Conservation (phyloP, 2,888 invertebrate genomes). For the Carabus problematicus region DNA sequence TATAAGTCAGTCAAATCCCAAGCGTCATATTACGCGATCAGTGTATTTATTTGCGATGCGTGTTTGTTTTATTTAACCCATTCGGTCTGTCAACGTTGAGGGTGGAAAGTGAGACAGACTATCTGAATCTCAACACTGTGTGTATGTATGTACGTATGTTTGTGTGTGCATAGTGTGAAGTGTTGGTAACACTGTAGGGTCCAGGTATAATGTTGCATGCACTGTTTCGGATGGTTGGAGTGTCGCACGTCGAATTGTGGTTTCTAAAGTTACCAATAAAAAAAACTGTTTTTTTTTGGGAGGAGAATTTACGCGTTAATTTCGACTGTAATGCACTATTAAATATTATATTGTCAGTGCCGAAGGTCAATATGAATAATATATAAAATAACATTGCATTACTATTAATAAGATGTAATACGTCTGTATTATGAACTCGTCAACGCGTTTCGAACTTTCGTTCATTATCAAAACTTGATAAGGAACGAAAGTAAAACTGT, state of each 20-base stretch:
- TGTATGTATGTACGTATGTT: no score
- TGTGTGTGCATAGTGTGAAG: no score
- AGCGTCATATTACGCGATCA: slow-evolving; percentile 36
- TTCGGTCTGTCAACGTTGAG: slow-evolving; percentile 6
- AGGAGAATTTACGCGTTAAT: neutral
- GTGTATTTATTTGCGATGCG: slow-evolving; percentile 15
- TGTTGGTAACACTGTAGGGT: neutral
- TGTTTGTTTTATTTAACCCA: slow-evolving; percentile 40
- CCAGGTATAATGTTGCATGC: slow-evolving; percentile 9
- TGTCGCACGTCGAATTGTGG: slow-evolving; percentile 7
- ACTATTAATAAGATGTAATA: no score
- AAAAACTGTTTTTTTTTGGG: neutral
- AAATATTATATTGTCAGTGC: no score
- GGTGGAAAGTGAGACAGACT: slow-evolving; percentile 3
- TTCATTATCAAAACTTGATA: no score
- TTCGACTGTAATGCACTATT: no score
- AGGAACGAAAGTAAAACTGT: no score
- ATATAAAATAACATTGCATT: no score
- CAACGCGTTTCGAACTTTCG: no score
- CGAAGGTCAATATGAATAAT: no score
- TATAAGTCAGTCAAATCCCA: slow-evolving; percentile 25
- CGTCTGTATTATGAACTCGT: no score
- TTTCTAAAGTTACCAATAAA: slow-evolving; percentile 1
- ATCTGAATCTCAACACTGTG: no score
- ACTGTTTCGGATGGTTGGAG: neutral